phyloP scores from a whole-genome alignment of 1,140 invertebrate genomes.

The Ganaspis sp. region DNA sequence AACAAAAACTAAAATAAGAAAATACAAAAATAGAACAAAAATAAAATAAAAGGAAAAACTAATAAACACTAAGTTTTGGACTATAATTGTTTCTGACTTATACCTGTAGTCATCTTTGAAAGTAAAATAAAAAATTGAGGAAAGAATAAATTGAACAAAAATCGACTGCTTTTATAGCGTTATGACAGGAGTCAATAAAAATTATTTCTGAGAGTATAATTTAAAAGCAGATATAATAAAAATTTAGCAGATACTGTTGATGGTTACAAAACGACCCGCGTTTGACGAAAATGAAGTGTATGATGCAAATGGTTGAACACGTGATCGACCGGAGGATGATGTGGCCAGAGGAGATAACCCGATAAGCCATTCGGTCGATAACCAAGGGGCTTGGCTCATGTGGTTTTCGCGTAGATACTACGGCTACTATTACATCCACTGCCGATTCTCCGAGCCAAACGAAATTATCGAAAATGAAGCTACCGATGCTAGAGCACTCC shows the following conservation, averaged over 20 bases:
- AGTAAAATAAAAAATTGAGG: too few species aligned
- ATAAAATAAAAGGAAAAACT: too few species aligned
- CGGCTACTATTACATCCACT: conserved; percentile 1
- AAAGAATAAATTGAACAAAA: too few species aligned
- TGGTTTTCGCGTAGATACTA: conserved; percentile 19
- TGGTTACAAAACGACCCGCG: neutral
- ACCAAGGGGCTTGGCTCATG: conserved; percentile 33
- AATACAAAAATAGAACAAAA: too few species aligned
- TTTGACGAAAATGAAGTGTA: conserved; percentile 26
- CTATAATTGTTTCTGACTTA: too few species aligned
- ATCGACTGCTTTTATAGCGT: too few species aligned
- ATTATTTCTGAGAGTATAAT: neutral
- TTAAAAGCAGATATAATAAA: neutral
- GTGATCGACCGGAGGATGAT: conserved; percentile 28
- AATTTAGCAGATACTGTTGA: neutral
- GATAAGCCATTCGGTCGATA: conserved; percentile 39
- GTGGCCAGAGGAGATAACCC: conserved; percentile 32
- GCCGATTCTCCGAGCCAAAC: neutral
- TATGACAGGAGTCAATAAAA: too few species aligned
- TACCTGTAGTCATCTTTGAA: too few species aligned
- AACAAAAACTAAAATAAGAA: too few species aligned
- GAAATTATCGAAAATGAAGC: conserved; percentile 27
- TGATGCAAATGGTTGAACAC: conserved; percentile 24
- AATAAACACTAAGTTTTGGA: too few species aligned
- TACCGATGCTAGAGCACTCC: neutral